These are phyloP conservation scores for Phengaris arion DNA, from an alignment of 2,888 invertebrate species.

Conservation along the genomic window DNA sequence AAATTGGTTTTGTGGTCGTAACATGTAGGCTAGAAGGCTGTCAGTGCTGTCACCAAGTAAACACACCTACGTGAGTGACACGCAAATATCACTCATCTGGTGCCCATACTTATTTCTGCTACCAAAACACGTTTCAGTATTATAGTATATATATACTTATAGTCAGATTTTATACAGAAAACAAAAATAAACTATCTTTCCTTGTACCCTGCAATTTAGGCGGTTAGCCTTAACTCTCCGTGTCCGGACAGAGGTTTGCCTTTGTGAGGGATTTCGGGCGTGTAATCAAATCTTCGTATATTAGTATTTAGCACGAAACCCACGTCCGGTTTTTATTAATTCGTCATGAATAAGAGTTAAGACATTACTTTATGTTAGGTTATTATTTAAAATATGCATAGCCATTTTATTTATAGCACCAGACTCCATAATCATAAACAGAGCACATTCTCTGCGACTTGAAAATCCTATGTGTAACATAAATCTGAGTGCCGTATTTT, in stretches of 20 bases:
- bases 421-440: no score
- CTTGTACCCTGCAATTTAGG: slow-evolving; percentile 15
- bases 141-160: not conserved
- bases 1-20: not conserved
- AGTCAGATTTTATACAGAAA: not conserved
- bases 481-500: no score
- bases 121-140: not conserved
- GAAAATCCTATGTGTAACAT: no score
- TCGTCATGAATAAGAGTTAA: slow-evolving; percentile 9
- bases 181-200: not conserved
- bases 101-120: not conserved
- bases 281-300: slow-evolving; percentile 44
- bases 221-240: not conserved
- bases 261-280: slow-evolving; percentile 40
- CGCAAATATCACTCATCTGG: not conserved
- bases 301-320: slow-evolving; percentile 37
- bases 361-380: not conserved
- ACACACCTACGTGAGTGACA: not conserved
- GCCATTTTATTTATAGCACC: not conserved
- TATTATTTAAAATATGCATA: not conserved
- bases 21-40: not conserved
- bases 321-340: slow-evolving; percentile 33
- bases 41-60: not conserved
- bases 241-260: slow-evolving; percentile 1
- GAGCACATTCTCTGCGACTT: no score